Evolutionary conservation across 1,140 invertebrate species (phyloP), one percentile per base, ranked within the genome.

Genomic region (Sitophilus oryzae): DNA sequence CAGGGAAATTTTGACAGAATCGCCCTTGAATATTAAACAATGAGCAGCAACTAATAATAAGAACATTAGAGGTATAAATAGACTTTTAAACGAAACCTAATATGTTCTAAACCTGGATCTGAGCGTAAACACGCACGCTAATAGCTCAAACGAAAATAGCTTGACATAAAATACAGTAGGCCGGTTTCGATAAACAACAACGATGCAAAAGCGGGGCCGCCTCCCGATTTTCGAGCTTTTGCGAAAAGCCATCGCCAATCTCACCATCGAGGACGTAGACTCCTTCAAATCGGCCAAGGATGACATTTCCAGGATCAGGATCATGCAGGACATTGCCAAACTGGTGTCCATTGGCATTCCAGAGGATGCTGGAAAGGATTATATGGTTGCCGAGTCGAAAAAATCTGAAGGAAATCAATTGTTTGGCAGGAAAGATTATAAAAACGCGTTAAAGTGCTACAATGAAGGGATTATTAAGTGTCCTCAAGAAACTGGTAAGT

Each of bases 401-500:
- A 89, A 93, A 71, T 79, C 83, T 42, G 74, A 80, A 52, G 93
- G 90, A 14, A 94, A 94, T 66, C 76, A 77, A 40, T 81, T 78
- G 19, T 94, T 93, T 61, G 83, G 86, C 61, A 80, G 79, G 58
- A 85, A 85, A 47, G 79, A 89, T 62, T 91, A 85, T 74, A 57
- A 72, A n/a, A 79, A 80, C 61, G 87, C 92, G 1, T 72, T 91
- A 59, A 72, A 82, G 18, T 71, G 79, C 3, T 96, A 95, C 71
- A 88, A 82, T 40, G 77, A 83, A 55, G 84, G 85, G 54, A 79
- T 84, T 61, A 66, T 85, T 18, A 63, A 76, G 11, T 79, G 81
- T 71, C 82, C 88, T 14, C 74, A 77, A 51, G 78, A 79, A 67
- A 76, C 82, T 71, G 77, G 84, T 88, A 69, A 69, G 66, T 65